Base-by-base conservation (phyloP, 2,888 invertebrate genomes). In the Caenorhabditis japonica region DNA sequence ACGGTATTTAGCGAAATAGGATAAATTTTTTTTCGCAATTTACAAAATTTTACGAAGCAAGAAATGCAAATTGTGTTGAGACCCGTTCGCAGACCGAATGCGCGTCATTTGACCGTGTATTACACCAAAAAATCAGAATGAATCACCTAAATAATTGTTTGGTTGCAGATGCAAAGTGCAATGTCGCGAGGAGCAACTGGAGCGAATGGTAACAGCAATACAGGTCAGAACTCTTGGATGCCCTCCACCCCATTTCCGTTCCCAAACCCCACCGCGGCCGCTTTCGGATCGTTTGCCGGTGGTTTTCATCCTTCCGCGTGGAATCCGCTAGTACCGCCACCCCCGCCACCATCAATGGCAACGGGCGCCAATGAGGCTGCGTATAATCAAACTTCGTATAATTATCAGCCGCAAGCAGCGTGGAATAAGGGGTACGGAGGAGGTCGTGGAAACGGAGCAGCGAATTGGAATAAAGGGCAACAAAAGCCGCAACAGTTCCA, bases 151-250 rank as follows among this genome's bases (percentile, higher is more conserved):
- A n/a, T n/a, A n/a, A n/a, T n/a, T n/a, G n/a, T n/a, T n/a, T n/a
- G n/a, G n/a, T n/a, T n/a, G n/a, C n/a, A 68, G 73, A 15, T 66
- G 1, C 59, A 49, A 53, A 36, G 19, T 27, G 49, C 33, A 41
- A 44, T 49, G 30, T 7, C 46, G 25, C 33, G 41, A 52, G 51
- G 38, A 44, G 33, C 43, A 47, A 15, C 52, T 15, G 41, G 49
- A 25, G 30, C 60, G 36, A 56, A 60, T 52, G 59, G 62, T 21
- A 55, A 53, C 56, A 55, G 44, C 46, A 64, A 41, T 55, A 56
- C 72, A 72, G 72, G 72, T 72, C 72, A 72, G 64, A 72, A 64
- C 46, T 55, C 73, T 49, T 73, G 73, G 73, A 66, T 68, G 73
- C 59, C 53, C 55, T 36, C 23, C n/a, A n/a, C n/a, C 44, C 33